Percentiles rank a stretch among this genome's conserved stretches.
phyloP scores from a whole-genome alignment of 2,113 vertebrate genomes.

The Athene noctua region DNA sequence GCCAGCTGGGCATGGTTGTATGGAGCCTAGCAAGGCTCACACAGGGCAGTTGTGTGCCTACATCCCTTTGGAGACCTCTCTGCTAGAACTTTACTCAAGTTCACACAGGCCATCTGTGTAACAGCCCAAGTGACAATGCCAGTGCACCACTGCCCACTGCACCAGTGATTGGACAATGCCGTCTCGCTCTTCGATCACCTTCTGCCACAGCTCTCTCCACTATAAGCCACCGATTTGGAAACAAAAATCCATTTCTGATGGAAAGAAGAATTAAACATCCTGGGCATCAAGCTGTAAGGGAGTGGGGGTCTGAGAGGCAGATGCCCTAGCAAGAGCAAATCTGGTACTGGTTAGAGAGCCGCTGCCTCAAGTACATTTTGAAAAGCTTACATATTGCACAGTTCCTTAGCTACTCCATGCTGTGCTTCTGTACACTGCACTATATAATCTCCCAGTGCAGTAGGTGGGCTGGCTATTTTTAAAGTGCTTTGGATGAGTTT shows the following conservation, averaged over 20 bases:
- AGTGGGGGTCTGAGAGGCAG: neutral
- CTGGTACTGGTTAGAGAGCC: neutral
- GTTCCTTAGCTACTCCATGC: constrained; percentile 34
- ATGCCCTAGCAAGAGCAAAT: neutral
- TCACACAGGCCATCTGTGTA: constrained; percentile 26
- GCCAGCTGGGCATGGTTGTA: constrained; percentile 20
- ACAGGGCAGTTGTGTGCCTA: neutral
- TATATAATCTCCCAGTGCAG: constrained; percentile 53
- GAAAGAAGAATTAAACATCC: neutral
- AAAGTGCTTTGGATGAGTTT: constrained; percentile 67
- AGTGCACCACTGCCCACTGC: neutral
- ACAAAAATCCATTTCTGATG: neutral
- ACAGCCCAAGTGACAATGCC: neutral
- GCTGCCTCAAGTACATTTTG: neutral
- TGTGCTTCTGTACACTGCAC: constrained; percentile 26
- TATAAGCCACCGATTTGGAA: neutral
- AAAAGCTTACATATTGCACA: neutral
- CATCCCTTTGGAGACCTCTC: constrained; percentile 22
- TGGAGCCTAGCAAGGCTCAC: constrained; percentile 40
- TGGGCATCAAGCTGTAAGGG: neutral
- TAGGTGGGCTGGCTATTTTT: constrained; percentile 72
- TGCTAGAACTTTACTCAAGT: neutral
- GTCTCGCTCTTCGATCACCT: neutral
- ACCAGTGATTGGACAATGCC: neutral
- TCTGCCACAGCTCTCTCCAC: neutral